Evolutionary conservation across 2,888 invertebrate genomes (phyloP), one percentile per base, ranked within the genome.

Genomic region (Agriopis aurantiaria): DNA sequence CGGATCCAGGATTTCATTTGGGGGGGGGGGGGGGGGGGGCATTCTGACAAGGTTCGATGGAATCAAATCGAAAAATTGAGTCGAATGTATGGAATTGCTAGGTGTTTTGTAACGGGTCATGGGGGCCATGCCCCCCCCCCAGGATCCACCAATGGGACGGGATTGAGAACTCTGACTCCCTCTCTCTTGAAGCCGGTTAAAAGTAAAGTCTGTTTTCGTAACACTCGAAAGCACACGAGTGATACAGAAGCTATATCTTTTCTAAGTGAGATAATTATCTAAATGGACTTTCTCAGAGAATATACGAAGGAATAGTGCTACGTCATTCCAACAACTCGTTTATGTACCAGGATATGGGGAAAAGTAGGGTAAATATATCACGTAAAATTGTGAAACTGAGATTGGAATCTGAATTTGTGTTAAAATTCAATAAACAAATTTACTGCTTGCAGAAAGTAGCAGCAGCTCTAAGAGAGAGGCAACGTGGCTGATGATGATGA

Each of bases 211-310:
- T 23, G 12, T 51, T 45, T 43, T 46, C 43, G 12, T 45, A 5
- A 53, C 52, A 60, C 17, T 41, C n/a, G 64, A 56, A 63, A 55
- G 45, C 53, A 45, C 45, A 56, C 45, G 53, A n/a, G 46, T 52
- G 43, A 62, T 51, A 51, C 11, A 51, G 7, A 56, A 59, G n/a
- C 43, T 56, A 61, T 60, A 46, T 46, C 40, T 64, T 56, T 52
- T 43, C 52, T 55, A 58, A 60, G 14, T 41, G 49, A 65, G 69
- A 73, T 70, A 59, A 68, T 61, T 11, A 75, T 77, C 71, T 71
- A 56, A 69, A 69, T 52, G 41, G 56, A 71, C 75, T 77, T 75
- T 77, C 77, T 67, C 73, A 68, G 74, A 71, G 71, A 73, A 73
- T 68, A 65, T 64, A 56, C 41, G 17, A 58, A 63, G 59, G 68